These are phyloP conservation scores for Pterocles burchelli DNA, from an alignment of 2,113 vertebrate species.

Conservation along the genomic window DNA sequence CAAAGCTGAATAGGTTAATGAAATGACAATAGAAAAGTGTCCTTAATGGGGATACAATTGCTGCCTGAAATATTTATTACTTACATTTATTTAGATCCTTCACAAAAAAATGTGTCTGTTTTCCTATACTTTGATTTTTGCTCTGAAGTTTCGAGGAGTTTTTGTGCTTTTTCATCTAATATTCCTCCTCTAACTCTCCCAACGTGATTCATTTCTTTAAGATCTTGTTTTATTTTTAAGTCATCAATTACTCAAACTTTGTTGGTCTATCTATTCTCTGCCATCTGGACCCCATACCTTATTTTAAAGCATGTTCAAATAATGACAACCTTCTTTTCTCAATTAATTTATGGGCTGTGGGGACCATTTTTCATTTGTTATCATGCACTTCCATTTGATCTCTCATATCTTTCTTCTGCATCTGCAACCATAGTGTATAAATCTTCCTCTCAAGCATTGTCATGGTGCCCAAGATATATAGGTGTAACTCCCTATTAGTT, in stretches of 20 bases:
- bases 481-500: slow-evolving; percentile 84
- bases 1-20: slow-evolving; percentile 40
- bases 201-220: slow-evolving; percentile 82
- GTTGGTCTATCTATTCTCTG: slow-evolving; percentile 85
- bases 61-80: slow-evolving; percentile 46
- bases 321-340: slow-evolving; percentile 93
- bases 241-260: slow-evolving; percentile 94
- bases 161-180: slow-evolving; percentile 73
- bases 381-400: slow-evolving; percentile 91
- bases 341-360: slow-evolving; percentile 88
- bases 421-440: slow-evolving; percentile 90
- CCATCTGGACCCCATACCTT: slow-evolving; percentile 93
- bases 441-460: slow-evolving; percentile 87
- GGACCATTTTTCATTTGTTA: slow-evolving; percentile 92
- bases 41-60: slow-evolving; percentile 68
- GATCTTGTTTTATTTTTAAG: slow-evolving; percentile 90
- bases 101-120: slow-evolving; percentile 31
- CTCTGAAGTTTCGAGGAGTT: slow-evolving; percentile 50
- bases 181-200: slow-evolving; percentile 83
- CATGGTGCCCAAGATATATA: slow-evolving; percentile 85
- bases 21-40: slow-evolving; percentile 36
- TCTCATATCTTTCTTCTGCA: slow-evolving; percentile 87
- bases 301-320: slow-evolving; percentile 89
- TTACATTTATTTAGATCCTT: slow-evolving; percentile 48
- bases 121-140: slow-evolving; percentile 52